Percentiles rank a stretch among this genome's conserved stretches.
Conservation (phyloP, 2,888 invertebrate genomes). For the Amiota communis region DNA sequence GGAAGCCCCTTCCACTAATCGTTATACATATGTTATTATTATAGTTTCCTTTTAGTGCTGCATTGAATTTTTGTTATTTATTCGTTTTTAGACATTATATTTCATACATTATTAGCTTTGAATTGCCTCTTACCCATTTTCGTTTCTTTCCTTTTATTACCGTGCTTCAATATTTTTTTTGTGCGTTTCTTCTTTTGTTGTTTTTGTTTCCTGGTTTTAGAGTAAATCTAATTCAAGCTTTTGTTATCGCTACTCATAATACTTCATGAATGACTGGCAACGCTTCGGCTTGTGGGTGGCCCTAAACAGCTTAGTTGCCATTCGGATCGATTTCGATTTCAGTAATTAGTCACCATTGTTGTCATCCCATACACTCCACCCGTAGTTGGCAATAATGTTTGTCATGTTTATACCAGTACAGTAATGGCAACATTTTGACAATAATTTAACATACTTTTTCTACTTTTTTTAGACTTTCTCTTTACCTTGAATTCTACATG, state of each 20-base stretch:
- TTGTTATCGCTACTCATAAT: neutral
- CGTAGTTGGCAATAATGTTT: neutral
- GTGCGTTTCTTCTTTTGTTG: too few relatives aligned
- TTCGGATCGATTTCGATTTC: conserved; percentile 41
- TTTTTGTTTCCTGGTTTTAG: neutral
- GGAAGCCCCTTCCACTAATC: conserved; percentile 48
- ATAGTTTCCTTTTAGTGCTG: too few relatives aligned
- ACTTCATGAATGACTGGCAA: conserved; percentile 1
- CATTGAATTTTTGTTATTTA: too few relatives aligned
- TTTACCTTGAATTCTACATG: too few relatives aligned
- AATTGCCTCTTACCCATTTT: conserved; percentile 18
- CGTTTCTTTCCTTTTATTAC: conserved; percentile 7
- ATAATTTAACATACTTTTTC: too few relatives aligned
- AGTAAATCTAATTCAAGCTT: neutral
- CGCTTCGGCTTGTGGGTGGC: conserved; percentile 57
- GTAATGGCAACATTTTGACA: too few relatives aligned
- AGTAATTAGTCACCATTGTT: conserved; percentile 30
- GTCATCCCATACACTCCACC: too few relatives aligned
- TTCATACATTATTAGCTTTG: neutral
- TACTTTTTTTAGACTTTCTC: too few relatives aligned
- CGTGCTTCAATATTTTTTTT: too few relatives aligned
- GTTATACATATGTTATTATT: too few relatives aligned
- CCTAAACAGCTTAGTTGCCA: conserved; percentile 61
- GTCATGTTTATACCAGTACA: neutral
- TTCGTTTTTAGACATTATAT: too few relatives aligned